Percentiles rank a stretch among this genome's conserved stretches.
phyloP scores from a whole-genome alignment of 2,113 vertebrate genomes.

The Pollachius pollachius region DNA sequence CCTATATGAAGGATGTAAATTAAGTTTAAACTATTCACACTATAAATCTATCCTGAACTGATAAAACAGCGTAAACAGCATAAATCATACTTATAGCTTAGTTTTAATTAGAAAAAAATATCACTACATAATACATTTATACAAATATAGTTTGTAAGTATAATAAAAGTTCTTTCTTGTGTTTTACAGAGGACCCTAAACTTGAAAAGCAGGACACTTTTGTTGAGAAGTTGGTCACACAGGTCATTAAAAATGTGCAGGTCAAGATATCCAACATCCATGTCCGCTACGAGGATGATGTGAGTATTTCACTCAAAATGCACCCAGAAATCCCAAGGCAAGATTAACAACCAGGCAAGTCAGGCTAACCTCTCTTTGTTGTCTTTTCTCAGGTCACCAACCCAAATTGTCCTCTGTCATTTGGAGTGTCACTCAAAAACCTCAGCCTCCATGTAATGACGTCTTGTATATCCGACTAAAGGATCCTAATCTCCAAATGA shows the following conservation, averaged over 20 bases:
- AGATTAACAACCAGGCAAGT: too few relatives aligned
- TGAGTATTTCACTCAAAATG: constrained; percentile 76
- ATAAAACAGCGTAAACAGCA: too few relatives aligned
- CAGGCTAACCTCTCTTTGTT: neutral
- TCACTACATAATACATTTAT: too few relatives aligned
- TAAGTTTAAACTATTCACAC: too few relatives aligned
- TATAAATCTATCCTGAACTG: too few relatives aligned
- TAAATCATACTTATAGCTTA: too few relatives aligned
- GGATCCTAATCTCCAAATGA: neutral
- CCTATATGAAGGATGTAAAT: too few relatives aligned
- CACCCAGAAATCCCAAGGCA: neutral
- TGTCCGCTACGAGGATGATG: constrained; percentile 94
- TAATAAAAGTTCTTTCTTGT: constrained; percentile 10
- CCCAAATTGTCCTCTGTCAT: constrained; percentile 84
- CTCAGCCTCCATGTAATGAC: constrained; percentile 91
- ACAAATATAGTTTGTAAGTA: neutral
- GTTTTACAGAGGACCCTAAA: constrained; percentile 78
- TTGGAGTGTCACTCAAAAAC: constrained; percentile 94
- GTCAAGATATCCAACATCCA: constrained; percentile 97
- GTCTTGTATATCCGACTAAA: neutral
- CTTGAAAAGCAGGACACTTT: constrained; percentile 92
- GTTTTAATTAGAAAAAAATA: too few relatives aligned
- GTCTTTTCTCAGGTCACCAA: constrained; percentile 84
- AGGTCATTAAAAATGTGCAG: constrained; percentile 98
- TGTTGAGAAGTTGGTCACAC: constrained; percentile 92